These are phyloP conservation scores for Holotrichia oblita DNA, from an alignment of 1,140 invertebrate genomes.

Conservation along the genomic window DNA sequence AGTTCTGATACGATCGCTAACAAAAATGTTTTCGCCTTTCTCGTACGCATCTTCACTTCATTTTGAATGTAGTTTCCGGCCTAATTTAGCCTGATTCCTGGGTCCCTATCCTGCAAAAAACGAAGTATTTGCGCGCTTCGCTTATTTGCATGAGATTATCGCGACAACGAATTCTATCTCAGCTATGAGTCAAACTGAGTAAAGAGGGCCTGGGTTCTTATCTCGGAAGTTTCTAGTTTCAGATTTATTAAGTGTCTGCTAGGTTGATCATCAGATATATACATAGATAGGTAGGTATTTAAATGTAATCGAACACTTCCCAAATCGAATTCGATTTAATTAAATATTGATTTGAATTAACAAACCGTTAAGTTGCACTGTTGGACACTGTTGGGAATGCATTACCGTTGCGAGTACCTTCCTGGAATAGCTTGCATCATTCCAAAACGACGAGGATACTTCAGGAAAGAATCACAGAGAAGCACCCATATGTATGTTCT, in stretches of 20 bases:
- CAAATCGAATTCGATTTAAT: background rate
- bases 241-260: conserved; percentile 3
- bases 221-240: conserved; percentile 28
- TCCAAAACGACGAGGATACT: too few species aligned
- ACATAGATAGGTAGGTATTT: background rate
- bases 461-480: too few species aligned
- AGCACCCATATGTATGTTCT: too few species aligned
- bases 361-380: too few species aligned
- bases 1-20: conserved; percentile 7
- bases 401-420: too few species aligned
- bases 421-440: too few species aligned
- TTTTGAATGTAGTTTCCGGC: conserved; percentile 26
- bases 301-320: background rate
- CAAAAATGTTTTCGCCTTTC: conserved; percentile 9
- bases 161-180: background rate
- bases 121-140: conserved; percentile 19
- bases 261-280: background rate
- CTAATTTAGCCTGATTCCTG: conserved; percentile 21
- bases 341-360: background rate
- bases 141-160: conserved; percentile 33
- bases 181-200: background rate
- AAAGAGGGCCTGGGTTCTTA: too few species aligned
- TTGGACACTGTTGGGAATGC: too few species aligned
- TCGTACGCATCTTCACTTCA: conserved; percentile 28
- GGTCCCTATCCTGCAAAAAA: conserved; percentile 23